These are phyloP conservation scores for Paracanthobrama guichenoti DNA, from an alignment of 2,113 vertebrate species.

Conservation along the genomic window DNA sequence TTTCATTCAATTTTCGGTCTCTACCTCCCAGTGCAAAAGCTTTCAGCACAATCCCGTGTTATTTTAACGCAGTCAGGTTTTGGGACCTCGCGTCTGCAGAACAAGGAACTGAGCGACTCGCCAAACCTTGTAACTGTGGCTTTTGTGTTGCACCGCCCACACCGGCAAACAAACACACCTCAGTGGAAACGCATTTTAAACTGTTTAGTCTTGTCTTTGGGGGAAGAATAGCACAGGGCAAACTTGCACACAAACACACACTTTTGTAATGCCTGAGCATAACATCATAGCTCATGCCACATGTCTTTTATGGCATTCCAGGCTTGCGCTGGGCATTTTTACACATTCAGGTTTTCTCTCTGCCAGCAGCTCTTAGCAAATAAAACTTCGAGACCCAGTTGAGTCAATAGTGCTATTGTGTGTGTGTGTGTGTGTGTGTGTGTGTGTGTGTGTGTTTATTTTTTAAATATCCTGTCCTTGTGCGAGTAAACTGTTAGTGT, in stretches of 20 bases:
- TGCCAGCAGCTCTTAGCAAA: slow-evolving; percentile 64
- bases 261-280: slow-evolving; percentile 28
- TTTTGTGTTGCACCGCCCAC: slow-evolving; percentile 32
- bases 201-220: slow-evolving; percentile 54
- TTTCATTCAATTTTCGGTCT: slow-evolving; percentile 26
- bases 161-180: slow-evolving; percentile 31
- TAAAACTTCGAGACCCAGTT: slow-evolving; percentile 64
- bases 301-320: slow-evolving; percentile 8
- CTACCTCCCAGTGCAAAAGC: not conserved
- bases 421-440: too few relatives aligned
- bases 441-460: slow-evolving; percentile 28
- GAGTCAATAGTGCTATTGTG: slow-evolving; percentile 78
- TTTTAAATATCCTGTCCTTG: slow-evolving; percentile 61
- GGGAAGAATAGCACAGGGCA: slow-evolving; percentile 12
- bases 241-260: not conserved
- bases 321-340: not conserved
- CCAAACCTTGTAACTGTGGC: slow-evolving; percentile 31
- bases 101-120: not conserved
- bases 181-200: slow-evolving; percentile 37
- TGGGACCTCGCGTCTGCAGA: not conserved
- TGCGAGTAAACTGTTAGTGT: not conserved
- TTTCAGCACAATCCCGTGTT: slow-evolving; percentile 4
- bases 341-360: slow-evolving; percentile 44
- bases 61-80: slow-evolving; percentile 17
- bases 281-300: not conserved